Conservation (phyloP, 2,113 vertebrate species). For the Siniperca chuatsi region DNA sequence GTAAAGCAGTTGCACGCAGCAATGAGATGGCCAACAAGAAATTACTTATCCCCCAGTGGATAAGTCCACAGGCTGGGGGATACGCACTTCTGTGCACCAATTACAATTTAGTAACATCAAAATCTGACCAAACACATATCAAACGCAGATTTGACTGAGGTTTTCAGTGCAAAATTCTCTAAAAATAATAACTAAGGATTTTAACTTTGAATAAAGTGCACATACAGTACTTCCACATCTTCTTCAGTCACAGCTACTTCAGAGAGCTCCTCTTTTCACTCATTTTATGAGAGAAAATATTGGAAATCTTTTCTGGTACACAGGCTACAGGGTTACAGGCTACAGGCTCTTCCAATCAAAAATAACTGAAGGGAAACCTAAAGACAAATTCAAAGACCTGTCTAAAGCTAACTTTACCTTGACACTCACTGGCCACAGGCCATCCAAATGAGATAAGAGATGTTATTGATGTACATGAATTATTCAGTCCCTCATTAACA, state of each 20-base stretch:
- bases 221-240: neutral
- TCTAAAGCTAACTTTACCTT: conserved; percentile 41
- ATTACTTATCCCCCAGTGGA: too few species aligned
- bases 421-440: conserved; percentile 35
- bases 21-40: too few species aligned
- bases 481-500: conserved; percentile 62
- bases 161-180: neutral
- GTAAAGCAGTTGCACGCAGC: too few species aligned
- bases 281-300: conserved; percentile 1
- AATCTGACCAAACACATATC: conserved; percentile 7
- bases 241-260: neutral
- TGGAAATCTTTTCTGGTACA: conserved; percentile 1
- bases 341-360: conserved; percentile 15
- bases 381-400: conserved; percentile 40
- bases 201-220: neutral
- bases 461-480: conserved; percentile 59
- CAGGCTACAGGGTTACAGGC: neutral
- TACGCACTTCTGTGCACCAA: too few species aligned
- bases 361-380: conserved; percentile 24
- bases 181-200: neutral
- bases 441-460: conserved; percentile 49
- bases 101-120: too few species aligned
- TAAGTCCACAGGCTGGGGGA: too few species aligned
- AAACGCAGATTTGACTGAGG: neutral
- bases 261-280: conserved; percentile 6